Evolutionary conservation across 2,888 invertebrate species (phyloP).

Genomic region (Pinctada fucata): DNA sequence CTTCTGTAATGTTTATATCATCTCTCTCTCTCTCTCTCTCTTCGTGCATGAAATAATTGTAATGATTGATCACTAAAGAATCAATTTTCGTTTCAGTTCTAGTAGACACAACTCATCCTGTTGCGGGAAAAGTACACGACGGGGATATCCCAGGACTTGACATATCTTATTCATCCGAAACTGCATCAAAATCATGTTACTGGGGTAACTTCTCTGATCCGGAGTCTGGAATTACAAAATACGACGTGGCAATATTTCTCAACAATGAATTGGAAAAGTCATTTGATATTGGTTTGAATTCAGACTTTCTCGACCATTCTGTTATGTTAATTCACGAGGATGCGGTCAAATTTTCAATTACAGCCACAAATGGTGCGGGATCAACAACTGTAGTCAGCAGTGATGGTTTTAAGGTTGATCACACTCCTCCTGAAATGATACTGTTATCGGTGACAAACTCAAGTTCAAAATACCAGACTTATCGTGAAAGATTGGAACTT

Average conservation of each 20-base stretch:
- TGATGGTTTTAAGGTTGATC: slow-evolving; percentile 58
- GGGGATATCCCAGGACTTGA: slow-evolving; percentile 36
- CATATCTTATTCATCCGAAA: slow-evolving; percentile 48
- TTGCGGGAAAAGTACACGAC: slow-evolving; percentile 49
- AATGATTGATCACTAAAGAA: no score
- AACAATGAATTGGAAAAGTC: slow-evolving; percentile 49
- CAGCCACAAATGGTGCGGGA: slow-evolving; percentile 59
- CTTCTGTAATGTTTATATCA: no score
- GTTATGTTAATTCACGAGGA: slow-evolving; percentile 44
- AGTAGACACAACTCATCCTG: slow-evolving; percentile 52
- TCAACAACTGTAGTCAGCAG: slow-evolving; percentile 38
- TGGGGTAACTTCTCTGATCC: slow-evolving; percentile 54
- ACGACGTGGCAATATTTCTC: slow-evolving; percentile 47
- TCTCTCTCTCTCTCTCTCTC: no score
- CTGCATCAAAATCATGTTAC: slow-evolving; percentile 42
- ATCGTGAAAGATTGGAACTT: slow-evolving; percentile 39
- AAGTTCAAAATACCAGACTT: slow-evolving; percentile 40
- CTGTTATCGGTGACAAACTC: slow-evolving; percentile 32
- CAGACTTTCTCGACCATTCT: slow-evolving; percentile 43
- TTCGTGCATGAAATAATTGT: no score
- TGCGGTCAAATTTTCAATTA: slow-evolving; percentile 43
- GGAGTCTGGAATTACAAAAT: slow-evolving; percentile 51
- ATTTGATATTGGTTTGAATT: slow-evolving; percentile 40
- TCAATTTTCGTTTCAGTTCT: slow-evolving; percentile 45
- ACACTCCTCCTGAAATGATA: slow-evolving; percentile 53